These are phyloP conservation scores for Bovichtus variegatus DNA, from an alignment of 2,797 vertebrate genomes.

Conservation along the genomic window DNA sequence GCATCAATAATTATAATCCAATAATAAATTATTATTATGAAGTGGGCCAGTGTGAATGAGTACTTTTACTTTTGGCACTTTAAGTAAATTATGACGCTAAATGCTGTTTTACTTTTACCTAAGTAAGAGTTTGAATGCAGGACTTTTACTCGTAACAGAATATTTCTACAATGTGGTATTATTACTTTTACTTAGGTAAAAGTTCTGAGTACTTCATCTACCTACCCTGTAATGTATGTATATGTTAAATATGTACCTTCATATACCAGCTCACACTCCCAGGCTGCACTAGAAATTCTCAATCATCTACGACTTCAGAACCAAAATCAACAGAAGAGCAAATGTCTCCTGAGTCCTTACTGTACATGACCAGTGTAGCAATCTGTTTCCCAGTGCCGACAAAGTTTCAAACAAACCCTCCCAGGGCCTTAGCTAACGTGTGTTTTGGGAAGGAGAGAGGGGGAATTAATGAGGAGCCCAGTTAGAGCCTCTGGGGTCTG, in stretches of 20 bases:
- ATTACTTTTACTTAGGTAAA: no score
- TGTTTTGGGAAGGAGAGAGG: slow-evolving; percentile 51
- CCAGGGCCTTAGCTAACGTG: slow-evolving; percentile 33
- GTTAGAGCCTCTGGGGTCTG: slow-evolving; percentile 62
- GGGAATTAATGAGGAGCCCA: slow-evolving; percentile 69
- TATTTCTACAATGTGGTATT: no score
- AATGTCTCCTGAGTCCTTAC: slow-evolving; percentile 17
- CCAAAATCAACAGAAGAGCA: slow-evolving; percentile 20
- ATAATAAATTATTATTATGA: no score
- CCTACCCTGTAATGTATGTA: background rate
- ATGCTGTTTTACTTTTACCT: no score
- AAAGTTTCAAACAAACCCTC: slow-evolving; percentile 47
- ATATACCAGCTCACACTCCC: slow-evolving; percentile 1
- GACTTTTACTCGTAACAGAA: no score
- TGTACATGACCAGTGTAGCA: slow-evolving; percentile 16
- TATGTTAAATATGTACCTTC: no score
- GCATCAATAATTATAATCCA: no score
- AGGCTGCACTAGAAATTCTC: slow-evolving; percentile 2
- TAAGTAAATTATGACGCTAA: no score
- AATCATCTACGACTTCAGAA: background rate
- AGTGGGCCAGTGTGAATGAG: no score
- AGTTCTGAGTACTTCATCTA: no score
- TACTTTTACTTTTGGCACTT: no score
- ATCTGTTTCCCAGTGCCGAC: slow-evolving; percentile 51
- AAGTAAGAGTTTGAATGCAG: no score